Base-by-base conservation (phyloP, 2,888 invertebrate species). In the Thymelicus acteon region DNA sequence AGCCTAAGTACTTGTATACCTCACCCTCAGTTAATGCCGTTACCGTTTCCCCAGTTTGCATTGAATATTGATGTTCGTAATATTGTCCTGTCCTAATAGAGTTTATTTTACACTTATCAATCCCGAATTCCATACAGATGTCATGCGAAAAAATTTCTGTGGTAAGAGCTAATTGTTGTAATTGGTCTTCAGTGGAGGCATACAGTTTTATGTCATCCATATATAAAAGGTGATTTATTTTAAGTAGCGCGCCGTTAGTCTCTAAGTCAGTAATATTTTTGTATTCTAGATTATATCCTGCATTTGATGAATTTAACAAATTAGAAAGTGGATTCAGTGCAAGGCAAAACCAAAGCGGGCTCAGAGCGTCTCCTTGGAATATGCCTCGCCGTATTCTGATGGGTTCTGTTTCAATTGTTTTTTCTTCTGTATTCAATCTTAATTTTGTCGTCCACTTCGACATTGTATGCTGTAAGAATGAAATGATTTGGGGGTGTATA, bases 401-500 rank as follows among this genome's bases (percentile, higher is more conserved):
- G 0, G 5, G 7, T 49, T 49, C 7, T 6, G 49, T 49, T 49
- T 49, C 49, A 15, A 49, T 7, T 6, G 15, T n/a, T 7, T 49
- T n/a, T 15, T 6, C 2, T 2, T 15, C 15, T 0, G 49, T 49
- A 7, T n/a, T 49, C 0, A 49, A 15, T 49, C 49, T 49, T 10
- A 49, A 15, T 49, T 4, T n/a, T 7, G 49, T 49, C 0, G 49
- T 49, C 58, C 58, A 58, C 6, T 58, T 58, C 12, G 58, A 7
- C 58, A 58, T 58, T 2, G 37, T 58, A 1, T 37, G 39, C 13
- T 58, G 31, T 37, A 58, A n/a, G 15, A 58, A 58, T 7, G 7
- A 37, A 12, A 58, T 58, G n/a, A 58, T 31, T n/a, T 31, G n/a
- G 12, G 58, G 58, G 37, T 58, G 58, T 58, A 58, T 58, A 3